Base-by-base conservation (phyloP, 2,888 invertebrate species). In the Trilocha varians region DNA sequence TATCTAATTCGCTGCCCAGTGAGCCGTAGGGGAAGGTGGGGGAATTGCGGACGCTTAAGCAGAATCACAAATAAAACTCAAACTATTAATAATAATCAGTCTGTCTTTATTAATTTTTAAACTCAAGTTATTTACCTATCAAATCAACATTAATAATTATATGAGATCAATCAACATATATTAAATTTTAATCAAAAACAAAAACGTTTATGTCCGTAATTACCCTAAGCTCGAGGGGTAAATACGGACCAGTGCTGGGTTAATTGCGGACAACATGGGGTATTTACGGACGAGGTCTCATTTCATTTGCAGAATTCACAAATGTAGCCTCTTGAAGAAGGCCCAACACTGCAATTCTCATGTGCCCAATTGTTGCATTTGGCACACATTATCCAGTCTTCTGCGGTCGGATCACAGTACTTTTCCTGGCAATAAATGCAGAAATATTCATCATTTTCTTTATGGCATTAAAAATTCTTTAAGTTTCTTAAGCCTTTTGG, bases 21-120 rank as follows among this genome's bases (percentile, higher is more conserved):
- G n/a, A n/a, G n/a, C n/a, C n/a, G n/a, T 44, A 47, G 42, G 40
- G 44, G 38, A 47, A 2, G 40, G 32, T 48, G 44, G 48, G 44
- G 45, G 40, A 44, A 48, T 46, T 48, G 40, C 44, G 43, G 46
- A 48, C 44, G 42, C 47, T 47, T 13, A 47, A 47, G 44, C 13
- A 17, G 16, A 44, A 42, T 44, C 4, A 42, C 33, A n/a, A 11
- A 47, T 14, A 40, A 44, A 32, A 42, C 13, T 25, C 34, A 35
- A 32, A 47, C 36, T 44, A 34, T 43, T 43, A 45, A 11, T 18
- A 43, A 40, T 43, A 45, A 36, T 41, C 41, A 45, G 33, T 33
- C 33, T 33, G 33, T 33, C 39, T 45, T 45, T 48, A 48, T 48
- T 48, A 34, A 43, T 45, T 45, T 43, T 41, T 36, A 41, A 45